Evolutionary conservation across 2,797 vertebrate species (phyloP), one percentile per base, ranked within the genome.

Genomic region (Sarcophilus harrisii): DNA sequence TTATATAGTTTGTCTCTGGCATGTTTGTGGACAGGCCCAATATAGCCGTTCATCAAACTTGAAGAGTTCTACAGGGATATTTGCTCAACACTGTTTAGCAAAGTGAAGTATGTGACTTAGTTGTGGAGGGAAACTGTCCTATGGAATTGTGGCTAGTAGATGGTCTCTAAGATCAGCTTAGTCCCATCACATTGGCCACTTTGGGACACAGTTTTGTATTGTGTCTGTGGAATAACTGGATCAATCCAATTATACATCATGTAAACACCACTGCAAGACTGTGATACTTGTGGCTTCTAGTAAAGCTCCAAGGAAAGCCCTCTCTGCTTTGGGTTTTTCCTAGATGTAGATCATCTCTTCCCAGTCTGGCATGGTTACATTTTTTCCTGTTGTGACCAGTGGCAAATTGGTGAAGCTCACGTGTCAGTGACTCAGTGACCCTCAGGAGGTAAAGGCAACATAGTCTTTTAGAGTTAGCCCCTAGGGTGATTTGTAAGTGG

Each of bases 21-120:
- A 62, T 60, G 95, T 93, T 95, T 96, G 94, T 93, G 95, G 95
- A 95, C 90, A 93, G 95, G 96, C 91, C 91, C 66, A 89, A 89
- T 49, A 62, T 49, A 92, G 87, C 92, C 92, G 28, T 92, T 96
- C 96, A 95, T 94, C 96, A 96, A 94, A 96, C 94, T 95, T 66
- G 94, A 58, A 27, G 92, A 96, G 94, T 66, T 96, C 95, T 96
- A 96, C 95, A 96, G 96, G 95, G 95, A 96, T 96, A 90, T 93
- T 95, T 94, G 94, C 94, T 94, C 57, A n/a, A 92, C 29, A 14
- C 92, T 94, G 89, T 90, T 96, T 59, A 94, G 89, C 94, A 96
- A 66, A 57, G 92, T 18, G 54, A 55, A 66, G 91, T 57, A 24
- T 81, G 66, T 91, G 90, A 59, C 21, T 92, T 66, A 58, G 38